Evolutionary conservation across 2,113 vertebrate species (phyloP).

Genomic region (Cottus gobio): DNA sequence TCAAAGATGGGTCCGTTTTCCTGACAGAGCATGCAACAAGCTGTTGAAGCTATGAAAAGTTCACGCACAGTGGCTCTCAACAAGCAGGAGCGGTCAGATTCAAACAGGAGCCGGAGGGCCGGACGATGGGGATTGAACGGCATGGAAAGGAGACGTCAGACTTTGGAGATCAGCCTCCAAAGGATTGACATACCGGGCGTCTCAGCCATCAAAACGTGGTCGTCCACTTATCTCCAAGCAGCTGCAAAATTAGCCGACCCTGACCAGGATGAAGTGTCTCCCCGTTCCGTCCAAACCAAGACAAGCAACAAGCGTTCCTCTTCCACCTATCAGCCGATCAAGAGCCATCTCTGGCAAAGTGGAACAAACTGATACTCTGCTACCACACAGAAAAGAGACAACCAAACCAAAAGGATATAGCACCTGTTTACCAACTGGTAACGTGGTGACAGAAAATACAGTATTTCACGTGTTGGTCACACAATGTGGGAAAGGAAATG

Average conservation of each 20-base stretch:
- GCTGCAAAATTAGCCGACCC: constrained; percentile 26
- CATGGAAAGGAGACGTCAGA: constrained; percentile 27
- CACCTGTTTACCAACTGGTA: neutral
- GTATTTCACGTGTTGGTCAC: constrained; percentile 9
- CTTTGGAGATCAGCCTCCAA: constrained; percentile 33
- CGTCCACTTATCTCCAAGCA: neutral
- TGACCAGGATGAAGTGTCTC: constrained; percentile 35
- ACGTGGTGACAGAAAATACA: constrained; percentile 22
- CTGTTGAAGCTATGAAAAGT: constrained; percentile 61
- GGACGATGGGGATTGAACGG: constrained; percentile 32
- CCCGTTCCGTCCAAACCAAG: constrained; percentile 29
- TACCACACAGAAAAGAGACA: neutral
- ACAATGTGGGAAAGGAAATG: constrained; percentile 1
- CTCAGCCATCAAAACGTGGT: neutral
- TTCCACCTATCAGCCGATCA: constrained; percentile 73
- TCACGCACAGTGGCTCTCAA: constrained; percentile 30
- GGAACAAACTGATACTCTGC: neutral
- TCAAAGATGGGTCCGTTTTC: constrained; percentile 20
- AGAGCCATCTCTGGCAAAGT: constrained; percentile 30
- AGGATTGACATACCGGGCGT: neutral
- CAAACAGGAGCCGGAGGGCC: constrained; percentile 51
- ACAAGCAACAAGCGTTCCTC: constrained; percentile 5
- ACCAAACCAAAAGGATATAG: constrained; percentile 14
- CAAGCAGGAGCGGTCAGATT: constrained; percentile 52
- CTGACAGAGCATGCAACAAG: constrained; percentile 5